phyloP scores from a whole-genome alignment of 2,797 vertebrate species.

The Sparidentex hasta region DNA sequence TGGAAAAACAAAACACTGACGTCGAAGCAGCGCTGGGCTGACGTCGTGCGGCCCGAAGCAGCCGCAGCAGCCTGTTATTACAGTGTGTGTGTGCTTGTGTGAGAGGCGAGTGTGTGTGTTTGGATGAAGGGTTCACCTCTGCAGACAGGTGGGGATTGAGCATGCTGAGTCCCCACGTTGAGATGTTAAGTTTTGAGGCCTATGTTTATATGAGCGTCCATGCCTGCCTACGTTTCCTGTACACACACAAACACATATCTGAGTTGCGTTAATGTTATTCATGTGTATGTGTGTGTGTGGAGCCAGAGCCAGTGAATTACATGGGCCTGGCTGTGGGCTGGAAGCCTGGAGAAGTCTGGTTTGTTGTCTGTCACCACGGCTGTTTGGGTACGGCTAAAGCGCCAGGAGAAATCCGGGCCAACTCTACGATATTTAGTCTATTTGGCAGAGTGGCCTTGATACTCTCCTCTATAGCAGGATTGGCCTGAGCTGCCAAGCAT shows the following conservation, averaged over 20 bases:
- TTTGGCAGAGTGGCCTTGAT: slow-evolving; percentile 49
- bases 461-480: slow-evolving; percentile 25
- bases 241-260: slow-evolving; percentile 14
- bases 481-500: background rate
- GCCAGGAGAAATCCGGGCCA: slow-evolving; percentile 46
- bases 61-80: slow-evolving; percentile 81
- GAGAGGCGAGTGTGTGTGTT: slow-evolving; percentile 35
- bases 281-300: slow-evolving; percentile 27
- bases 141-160: slow-evolving; percentile 65
- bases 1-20: slow-evolving; percentile 88
- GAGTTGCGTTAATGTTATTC: slow-evolving; percentile 17
- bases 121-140: slow-evolving; percentile 60
- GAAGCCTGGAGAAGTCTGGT: slow-evolving; percentile 59
- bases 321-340: slow-evolving; percentile 45
- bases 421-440: slow-evolving; percentile 52
- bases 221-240: slow-evolving; percentile 19
- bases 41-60: slow-evolving; percentile 76
- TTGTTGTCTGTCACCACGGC: slow-evolving; percentile 69
- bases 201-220: slow-evolving; percentile 29
- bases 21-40: slow-evolving; percentile 75
- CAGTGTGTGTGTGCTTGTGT: slow-evolving; percentile 51
- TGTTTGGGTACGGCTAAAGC: slow-evolving; percentile 54
- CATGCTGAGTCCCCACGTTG: slow-evolving; percentile 22
- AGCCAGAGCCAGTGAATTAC: slow-evolving; percentile 48
- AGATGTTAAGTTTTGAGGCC: slow-evolving; percentile 34